Percentiles rank a stretch among this genome's conserved stretches.
These are phyloP conservation scores for Patella depressa DNA, from an alignment of 2,888 invertebrate genomes.

Conservation along the genomic window DNA sequence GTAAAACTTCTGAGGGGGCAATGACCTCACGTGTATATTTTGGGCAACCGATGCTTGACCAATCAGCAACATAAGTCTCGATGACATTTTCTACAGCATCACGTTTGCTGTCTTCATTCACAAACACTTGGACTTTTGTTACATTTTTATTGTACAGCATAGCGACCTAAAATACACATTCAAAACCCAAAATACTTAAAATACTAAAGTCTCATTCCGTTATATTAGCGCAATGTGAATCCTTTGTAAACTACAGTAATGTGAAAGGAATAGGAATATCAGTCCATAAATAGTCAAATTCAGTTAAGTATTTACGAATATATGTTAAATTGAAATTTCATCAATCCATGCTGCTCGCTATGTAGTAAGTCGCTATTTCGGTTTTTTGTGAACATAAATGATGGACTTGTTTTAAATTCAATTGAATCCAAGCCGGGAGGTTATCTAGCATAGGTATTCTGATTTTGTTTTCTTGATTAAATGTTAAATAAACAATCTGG, in stretches of 20 bases:
- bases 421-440: too few species aligned
- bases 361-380: background rate
- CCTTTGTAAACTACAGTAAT: too few species aligned
- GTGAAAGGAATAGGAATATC: too few species aligned
- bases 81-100: conserved; percentile 38
- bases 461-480: too few species aligned
- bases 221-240: too few species aligned
- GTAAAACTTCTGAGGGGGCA: conserved; percentile 35
- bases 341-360: background rate
- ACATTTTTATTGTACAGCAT: conserved; percentile 50
- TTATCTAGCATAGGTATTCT: background rate
- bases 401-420: too few species aligned
- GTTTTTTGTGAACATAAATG: background rate
- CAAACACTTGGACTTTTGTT: conserved; percentile 40
- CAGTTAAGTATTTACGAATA: background rate
- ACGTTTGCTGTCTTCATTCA: conserved; percentile 31
- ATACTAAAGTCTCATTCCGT: background rate
- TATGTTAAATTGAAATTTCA: background rate
- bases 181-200: background rate
- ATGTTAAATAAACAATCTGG: too few species aligned
- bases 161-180: conserved; percentile 32
- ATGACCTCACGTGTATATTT: conserved; percentile 40
- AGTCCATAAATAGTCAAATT: too few species aligned
- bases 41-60: conserved; percentile 42
- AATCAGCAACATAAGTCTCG: conserved; percentile 35